Conservation (phyloP, 2,888 invertebrate species). For the Cosmorhoe ocellata region DNA sequence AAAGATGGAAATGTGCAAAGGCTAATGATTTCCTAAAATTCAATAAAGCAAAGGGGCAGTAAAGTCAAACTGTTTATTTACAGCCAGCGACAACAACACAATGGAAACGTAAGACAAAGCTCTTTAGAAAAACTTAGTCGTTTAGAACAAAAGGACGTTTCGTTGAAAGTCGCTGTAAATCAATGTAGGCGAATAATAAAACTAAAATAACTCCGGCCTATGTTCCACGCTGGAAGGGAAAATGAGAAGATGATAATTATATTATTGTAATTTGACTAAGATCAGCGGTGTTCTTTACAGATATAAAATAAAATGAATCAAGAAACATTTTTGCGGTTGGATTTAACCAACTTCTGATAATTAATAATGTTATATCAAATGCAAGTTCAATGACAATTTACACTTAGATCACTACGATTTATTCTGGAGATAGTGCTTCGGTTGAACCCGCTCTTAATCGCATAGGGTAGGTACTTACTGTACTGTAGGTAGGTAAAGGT, state of each 20-base stretch:
- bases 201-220: conserved; percentile 42
- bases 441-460: too few relatives aligned
- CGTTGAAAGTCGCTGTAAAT: conserved; percentile 64
- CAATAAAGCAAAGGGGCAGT: conserved; percentile 57
- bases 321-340: too few relatives aligned
- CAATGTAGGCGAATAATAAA: conserved; percentile 63
- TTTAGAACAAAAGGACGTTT: conserved; percentile 70
- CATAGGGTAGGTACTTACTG: too few relatives aligned
- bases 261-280: too few relatives aligned
- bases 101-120: conserved; percentile 69
- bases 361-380: too few relatives aligned
- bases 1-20: conserved; percentile 20
- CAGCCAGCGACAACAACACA: conserved; percentile 56
- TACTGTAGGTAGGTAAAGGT: too few relatives aligned
- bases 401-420: too few relatives aligned
- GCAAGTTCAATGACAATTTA: too few relatives aligned
- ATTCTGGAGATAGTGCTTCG: too few relatives aligned
- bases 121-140: conserved; percentile 65
- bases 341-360: too few relatives aligned
- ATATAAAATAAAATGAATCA: too few relatives aligned
- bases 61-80: conserved; percentile 70
- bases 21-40: conserved; percentile 44
- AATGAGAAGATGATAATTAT: neutral
- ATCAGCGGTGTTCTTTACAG: too few relatives aligned
- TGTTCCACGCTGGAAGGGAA: conserved; percentile 36